phyloP scores from a whole-genome alignment of 2,113 vertebrate genomes.

The Puma concolor region DNA sequence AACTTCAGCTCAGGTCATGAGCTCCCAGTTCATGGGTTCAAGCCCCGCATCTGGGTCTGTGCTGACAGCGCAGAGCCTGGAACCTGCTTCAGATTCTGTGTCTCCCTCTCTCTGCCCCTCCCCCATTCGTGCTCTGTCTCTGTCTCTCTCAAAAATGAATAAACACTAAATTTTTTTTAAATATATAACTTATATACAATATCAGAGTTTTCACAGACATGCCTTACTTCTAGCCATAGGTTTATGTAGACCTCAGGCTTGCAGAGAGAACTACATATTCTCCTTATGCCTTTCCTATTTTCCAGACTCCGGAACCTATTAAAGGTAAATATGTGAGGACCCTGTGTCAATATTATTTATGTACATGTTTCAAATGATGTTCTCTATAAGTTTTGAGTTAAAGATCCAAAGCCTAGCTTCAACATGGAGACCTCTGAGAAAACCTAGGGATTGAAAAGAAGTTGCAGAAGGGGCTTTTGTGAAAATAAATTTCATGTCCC shows the following conservation, averaged over 20 bases:
- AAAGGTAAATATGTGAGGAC: neutral
- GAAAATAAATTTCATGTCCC: slow-evolving; percentile 72
- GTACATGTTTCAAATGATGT: neutral
- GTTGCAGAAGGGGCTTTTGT: slow-evolving; percentile 42
- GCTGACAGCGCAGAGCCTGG: too few species aligned
- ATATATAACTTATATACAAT: neutral
- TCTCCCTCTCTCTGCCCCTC: too few species aligned
- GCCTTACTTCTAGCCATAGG: neutral
- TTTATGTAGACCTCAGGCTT: neutral
- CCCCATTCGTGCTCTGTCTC: too few species aligned
- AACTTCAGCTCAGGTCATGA: too few species aligned
- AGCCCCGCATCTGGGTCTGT: too few species aligned
- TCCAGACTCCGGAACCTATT: neutral
- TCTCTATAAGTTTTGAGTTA: neutral
- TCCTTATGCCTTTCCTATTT: neutral
- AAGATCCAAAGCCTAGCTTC: neutral
- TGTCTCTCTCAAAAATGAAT: too few species aligned
- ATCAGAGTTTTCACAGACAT: neutral
- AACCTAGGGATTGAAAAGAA: neutral
- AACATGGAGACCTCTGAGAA: neutral
- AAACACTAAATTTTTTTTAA: neutral
- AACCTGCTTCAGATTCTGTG: too few species aligned
- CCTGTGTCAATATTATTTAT: neutral
- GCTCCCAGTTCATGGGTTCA: too few species aligned
- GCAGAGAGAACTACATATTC: neutral